phyloP scores from a whole-genome alignment of 2,888 invertebrate species.

The Ophioninae sp. region DNA sequence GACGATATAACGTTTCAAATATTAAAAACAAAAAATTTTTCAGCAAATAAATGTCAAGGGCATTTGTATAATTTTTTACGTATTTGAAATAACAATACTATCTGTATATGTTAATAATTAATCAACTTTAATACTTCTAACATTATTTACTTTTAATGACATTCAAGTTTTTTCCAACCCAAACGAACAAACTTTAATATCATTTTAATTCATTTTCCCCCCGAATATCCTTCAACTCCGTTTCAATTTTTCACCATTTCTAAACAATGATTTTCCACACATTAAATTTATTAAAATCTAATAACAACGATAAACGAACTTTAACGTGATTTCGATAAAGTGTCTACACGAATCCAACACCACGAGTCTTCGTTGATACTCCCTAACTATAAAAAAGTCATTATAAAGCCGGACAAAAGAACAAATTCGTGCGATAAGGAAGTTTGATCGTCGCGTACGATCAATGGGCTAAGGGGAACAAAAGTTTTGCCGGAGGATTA shows the following conservation, averaged over 20 bases:
- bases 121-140: too few relatives aligned
- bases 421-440: conserved; percentile 35
- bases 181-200: background rate
- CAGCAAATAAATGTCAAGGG: too few relatives aligned
- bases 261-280: too few relatives aligned
- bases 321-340: background rate
- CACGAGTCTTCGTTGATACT: background rate
- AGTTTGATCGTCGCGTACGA: conserved; percentile 43
- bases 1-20: too few relatives aligned
- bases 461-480: conserved; percentile 27
- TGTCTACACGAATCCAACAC: background rate
- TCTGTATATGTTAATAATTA: too few relatives aligned
- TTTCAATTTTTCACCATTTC: too few relatives aligned
- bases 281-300: background rate
- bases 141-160: too few relatives aligned
- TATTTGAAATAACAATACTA: too few relatives aligned
- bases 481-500: conserved; percentile 44
- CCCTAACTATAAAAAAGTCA: background rate
- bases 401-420: conserved; percentile 36
- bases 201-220: background rate
- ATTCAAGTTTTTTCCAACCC: too few relatives aligned
- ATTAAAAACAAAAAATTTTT: too few relatives aligned
- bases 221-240: background rate
- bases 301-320: background rate
- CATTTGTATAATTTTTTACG: too few relatives aligned